Evolutionary conservation across 1,140 invertebrate genomes (phyloP), one percentile per base, ranked within the genome.

Genomic region (Marisa cornuarietis): DNA sequence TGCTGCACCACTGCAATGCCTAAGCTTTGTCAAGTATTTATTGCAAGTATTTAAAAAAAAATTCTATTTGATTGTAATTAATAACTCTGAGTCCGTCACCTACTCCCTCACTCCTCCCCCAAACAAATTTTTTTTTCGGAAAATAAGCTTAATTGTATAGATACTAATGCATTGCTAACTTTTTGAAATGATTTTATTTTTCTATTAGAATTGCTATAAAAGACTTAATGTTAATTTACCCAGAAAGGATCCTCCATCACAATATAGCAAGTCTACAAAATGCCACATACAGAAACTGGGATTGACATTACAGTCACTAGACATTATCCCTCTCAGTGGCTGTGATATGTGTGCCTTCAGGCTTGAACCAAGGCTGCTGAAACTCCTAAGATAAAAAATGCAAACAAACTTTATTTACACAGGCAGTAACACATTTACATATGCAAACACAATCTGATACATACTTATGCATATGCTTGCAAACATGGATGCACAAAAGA

Each of bases 211-310:
- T 42, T 42, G 31, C 31, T 42, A 42, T 42, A 42, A 42, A 42
- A 42, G 31, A 42, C 31, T 42, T 42, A 4, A 42, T 42, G 52
- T 26, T 14, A 63, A 54, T 42, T 66, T 82, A 87, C 85, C 87
- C 78, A 82, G 51, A 79, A 83, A 88, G 52, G 85, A 87, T 14
- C 82, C 82, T 20, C 87, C 87, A 84, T 88, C 87, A 86, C 87
- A 88, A 74, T 88, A 87, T 0, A 85, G 80, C n/a, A 88, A 82
- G n/a, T 83, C 76, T 14, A 85, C 83, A 82, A 87, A 80, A 63
- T 87, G 86, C 87, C 87, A 88, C 54, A 79, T 74, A 69, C 84
- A 84, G 66, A 88, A 88, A 66, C 85, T 82, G 54, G 87, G 87
- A 68, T 88, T 88, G 61, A 80, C 76, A 24, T 65, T 63, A 26